A percentile compares a stretch with the other conserved stretches of the same genome.
Conservation (phyloP, 2,888 invertebrate species). For the Galerucella calmariensis region DNA sequence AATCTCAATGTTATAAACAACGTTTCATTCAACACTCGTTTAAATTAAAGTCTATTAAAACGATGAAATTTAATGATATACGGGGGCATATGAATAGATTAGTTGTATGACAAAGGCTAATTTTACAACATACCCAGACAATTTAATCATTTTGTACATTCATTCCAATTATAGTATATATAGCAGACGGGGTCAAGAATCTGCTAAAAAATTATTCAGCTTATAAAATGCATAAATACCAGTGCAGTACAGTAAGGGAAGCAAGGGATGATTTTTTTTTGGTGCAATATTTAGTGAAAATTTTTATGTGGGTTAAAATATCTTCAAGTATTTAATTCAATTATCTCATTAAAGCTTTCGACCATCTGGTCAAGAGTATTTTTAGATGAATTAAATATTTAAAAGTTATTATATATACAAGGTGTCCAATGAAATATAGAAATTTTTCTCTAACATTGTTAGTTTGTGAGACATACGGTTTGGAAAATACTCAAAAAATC, state of each 20-base stretch:
- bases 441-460: too few relatives aligned
- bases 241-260: too few relatives aligned
- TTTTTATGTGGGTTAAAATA: neutral
- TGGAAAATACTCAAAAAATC: too few relatives aligned
- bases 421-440: too few relatives aligned
- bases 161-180: neutral
- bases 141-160: neutral
- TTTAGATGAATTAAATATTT: neutral
- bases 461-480: too few relatives aligned
- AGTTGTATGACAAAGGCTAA: neutral
- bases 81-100: neutral
- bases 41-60: neutral
- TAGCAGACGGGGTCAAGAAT: constrained; percentile 4
- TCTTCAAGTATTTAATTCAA: neutral
- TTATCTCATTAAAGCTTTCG: neutral
- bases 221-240: too few relatives aligned
- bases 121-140: neutral
- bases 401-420: too few relatives aligned
- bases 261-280: neutral
- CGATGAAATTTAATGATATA: neutral
- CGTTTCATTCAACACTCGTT: neutral
- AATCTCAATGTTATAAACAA: neutral
- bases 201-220: neutral
- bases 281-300: neutral
- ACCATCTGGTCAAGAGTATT: neutral